Evolutionary conservation across 2,797 vertebrate species (phyloP).

Genomic region (Cyprinodon diabolis): DNA sequence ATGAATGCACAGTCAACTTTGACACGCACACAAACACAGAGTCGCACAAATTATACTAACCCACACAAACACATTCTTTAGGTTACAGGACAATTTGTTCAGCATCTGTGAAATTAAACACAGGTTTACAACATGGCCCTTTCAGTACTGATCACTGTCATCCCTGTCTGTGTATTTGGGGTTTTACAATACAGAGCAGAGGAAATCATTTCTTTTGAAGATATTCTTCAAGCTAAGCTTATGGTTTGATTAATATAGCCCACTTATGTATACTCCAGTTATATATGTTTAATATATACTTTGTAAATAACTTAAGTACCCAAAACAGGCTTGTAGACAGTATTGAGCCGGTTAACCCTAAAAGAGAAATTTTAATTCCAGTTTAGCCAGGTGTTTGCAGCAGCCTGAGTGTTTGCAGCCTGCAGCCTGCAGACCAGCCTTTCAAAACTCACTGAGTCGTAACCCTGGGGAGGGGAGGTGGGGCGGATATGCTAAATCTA

Average conservation of each 20-base stretch:
- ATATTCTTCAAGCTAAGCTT: conserved; percentile 9
- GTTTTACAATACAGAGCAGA: conserved; percentile 16
- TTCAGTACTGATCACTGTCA: conserved; percentile 77
- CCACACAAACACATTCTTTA: conserved; percentile 61
- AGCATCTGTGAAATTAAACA: conserved; percentile 81
- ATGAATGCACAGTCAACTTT: conserved; percentile 53
- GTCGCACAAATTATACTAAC: conserved; percentile 57
- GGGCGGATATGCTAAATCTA: too few relatives aligned
- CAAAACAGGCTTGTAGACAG: background rate
- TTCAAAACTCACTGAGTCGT: too few relatives aligned
- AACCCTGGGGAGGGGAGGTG: too few relatives aligned
- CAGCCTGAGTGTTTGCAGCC: too few relatives aligned
- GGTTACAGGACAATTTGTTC: conserved; percentile 77
- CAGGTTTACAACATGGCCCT: conserved; percentile 70
- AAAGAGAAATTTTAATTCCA: background rate
- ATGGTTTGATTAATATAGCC: conserved; percentile 30
- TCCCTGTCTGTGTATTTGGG: conserved; percentile 30
- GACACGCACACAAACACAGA: conserved; percentile 20
- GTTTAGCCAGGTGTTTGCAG: background rate
- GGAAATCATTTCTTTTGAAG: conserved; percentile 13
- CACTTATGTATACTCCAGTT: conserved; percentile 18
- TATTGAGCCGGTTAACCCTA: background rate
- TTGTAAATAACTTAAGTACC: background rate
- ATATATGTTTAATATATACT: conserved; percentile 11
- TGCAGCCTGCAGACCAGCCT: too few relatives aligned